Percentiles rank a stretch among this genome's conserved stretches.
Conservation (phyloP, 1,140 invertebrate species). For the Leptopilina clavipes region DNA sequence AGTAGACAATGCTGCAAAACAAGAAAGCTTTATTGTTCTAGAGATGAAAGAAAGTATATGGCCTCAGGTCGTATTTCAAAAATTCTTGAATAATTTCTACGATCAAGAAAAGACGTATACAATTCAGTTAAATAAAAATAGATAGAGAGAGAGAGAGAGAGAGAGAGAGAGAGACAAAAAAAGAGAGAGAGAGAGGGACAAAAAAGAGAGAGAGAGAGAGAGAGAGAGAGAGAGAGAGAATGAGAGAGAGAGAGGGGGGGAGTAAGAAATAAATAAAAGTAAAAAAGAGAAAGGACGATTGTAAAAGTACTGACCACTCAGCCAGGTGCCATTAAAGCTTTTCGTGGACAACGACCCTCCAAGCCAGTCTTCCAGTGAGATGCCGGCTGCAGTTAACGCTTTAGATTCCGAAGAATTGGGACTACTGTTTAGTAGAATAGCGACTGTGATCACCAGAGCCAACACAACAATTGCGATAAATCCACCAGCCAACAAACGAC, state of each 20-base stretch:
- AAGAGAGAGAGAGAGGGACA: too few relatives aligned
- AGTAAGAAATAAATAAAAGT: slow-evolving; percentile 3
- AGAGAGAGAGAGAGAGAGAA: neutral
- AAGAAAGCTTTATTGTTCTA: slow-evolving; percentile 28
- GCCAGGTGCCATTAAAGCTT: slow-evolving; percentile 73
- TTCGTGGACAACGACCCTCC: slow-evolving; percentile 68
- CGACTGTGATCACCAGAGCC: slow-evolving; percentile 64
- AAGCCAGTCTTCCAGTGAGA: slow-evolving; percentile 71
- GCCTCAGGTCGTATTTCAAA: neutral
- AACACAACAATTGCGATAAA: slow-evolving; percentile 63
- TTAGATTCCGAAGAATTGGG: slow-evolving; percentile 54
- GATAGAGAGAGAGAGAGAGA: neutral
- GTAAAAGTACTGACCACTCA: slow-evolving; percentile 67
- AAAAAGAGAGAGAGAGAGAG: neutral
- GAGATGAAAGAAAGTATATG: slow-evolving; percentile 6
- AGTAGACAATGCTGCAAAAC: slow-evolving; percentile 17
- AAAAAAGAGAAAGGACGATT: slow-evolving; percentile 42
- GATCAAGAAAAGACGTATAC: neutral
- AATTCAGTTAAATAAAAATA: neutral
- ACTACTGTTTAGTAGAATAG: slow-evolving; percentile 65
- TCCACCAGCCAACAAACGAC: slow-evolving; percentile 63
- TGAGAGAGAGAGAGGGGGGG: neutral
- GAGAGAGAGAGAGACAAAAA: neutral
- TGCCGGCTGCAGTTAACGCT: slow-evolving; percentile 55
- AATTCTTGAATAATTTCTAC: slow-evolving; percentile 10